A percentile compares a stretch with the other conserved stretches of the same genome.
Conservation (phyloP, 2,888 invertebrate species). For the Eilema sororculum region DNA sequence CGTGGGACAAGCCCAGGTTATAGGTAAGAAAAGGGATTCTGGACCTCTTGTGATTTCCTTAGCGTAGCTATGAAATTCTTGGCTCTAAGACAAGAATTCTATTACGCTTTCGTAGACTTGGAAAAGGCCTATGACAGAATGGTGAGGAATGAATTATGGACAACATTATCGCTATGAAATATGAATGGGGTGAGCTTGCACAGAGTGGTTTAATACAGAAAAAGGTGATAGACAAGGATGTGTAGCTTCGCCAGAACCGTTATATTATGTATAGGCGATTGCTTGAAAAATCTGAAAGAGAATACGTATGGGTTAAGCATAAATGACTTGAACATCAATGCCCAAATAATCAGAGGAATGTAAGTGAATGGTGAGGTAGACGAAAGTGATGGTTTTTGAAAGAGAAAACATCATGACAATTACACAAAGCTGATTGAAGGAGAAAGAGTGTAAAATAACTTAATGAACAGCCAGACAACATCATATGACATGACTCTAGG, state of each 20-base stretch:
- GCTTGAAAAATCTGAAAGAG: not conserved
- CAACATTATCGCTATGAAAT: not conserved
- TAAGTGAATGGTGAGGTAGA: not conserved
- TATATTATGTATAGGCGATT: not conserved
- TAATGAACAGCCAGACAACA: no score
- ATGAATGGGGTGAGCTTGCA: not conserved
- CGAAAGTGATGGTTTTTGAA: not conserved
- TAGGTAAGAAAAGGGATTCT: no score
- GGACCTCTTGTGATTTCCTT: no score
- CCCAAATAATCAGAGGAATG: not conserved
- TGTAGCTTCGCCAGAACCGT: not conserved
- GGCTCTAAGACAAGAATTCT: not conserved
- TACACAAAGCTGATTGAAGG: not conserved
- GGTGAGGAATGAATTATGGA: not conserved
- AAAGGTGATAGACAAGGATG: not conserved
- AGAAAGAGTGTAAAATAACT: no score
- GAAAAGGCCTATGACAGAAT: not conserved
- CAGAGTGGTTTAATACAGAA: not conserved
- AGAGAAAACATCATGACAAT: no score
- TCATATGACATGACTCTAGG: no score
- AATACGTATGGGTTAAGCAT: not conserved
- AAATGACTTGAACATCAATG: not conserved
- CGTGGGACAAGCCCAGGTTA: no score
- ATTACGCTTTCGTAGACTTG: not conserved
- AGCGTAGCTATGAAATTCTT: not conserved